A percentile compares a stretch with the other conserved stretches of the same genome.
These are phyloP conservation scores for Nomada lathburiana DNA, from an alignment of 2,888 invertebrate species.

Conservation along the genomic window DNA sequence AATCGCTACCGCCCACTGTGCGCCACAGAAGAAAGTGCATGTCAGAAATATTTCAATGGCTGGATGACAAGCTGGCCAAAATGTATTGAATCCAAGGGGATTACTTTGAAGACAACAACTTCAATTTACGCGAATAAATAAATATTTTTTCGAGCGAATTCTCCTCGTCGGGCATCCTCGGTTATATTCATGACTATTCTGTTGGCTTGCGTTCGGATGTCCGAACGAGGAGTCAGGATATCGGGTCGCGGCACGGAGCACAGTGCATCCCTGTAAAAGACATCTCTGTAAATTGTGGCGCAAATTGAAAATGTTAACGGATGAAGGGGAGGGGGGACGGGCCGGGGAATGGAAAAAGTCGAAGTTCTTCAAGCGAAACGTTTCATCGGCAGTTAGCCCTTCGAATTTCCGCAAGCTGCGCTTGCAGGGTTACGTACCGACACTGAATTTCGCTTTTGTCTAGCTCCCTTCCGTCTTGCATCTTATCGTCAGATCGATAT, in stretches of 20 bases:
- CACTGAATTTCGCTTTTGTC: conserved; percentile 20
- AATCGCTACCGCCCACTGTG: background rate
- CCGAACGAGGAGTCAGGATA: conserved; percentile 22
- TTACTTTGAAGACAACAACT: background rate
- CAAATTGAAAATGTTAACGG: conserved; percentile 42
- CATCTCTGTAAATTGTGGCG: conserved; percentile 43
- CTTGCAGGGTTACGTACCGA: background rate
- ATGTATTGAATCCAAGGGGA: background rate
- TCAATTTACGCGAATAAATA: too few relatives aligned
- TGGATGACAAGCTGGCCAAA: background rate
- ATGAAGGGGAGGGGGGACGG: too few relatives aligned
- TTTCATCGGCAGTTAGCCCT: conserved; percentile 26
- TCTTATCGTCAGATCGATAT: conserved; percentile 10
- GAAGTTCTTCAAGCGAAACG: conserved; percentile 27
- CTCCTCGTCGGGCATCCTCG: background rate
- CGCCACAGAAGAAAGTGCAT: background rate
- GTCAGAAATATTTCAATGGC: background rate
- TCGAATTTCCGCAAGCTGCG: conserved; percentile 2
- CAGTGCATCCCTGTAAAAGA: conserved; percentile 26
- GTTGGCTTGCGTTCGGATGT: conserved; percentile 22
- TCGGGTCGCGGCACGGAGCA: conserved; percentile 9
- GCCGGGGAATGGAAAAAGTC: background rate
- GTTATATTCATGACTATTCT: conserved; percentile 29
- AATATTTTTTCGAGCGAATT: too few relatives aligned
- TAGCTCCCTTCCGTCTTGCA: background rate